Evolutionary conservation across 2,113 vertebrate genomes (phyloP).

Genomic region (Hypanus sabinus): DNA sequence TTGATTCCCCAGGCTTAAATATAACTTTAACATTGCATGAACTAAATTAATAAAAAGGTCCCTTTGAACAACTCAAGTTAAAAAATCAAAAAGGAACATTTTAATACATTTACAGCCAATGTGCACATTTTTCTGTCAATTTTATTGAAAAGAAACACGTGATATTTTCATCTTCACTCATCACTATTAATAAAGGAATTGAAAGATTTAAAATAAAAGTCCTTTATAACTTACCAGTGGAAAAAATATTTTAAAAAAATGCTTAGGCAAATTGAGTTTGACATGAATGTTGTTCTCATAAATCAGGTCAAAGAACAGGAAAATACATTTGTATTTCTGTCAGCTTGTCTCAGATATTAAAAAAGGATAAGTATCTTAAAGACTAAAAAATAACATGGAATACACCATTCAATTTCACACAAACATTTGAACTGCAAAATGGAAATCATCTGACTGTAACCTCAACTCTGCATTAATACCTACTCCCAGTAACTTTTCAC

Average conservation of each 20-base stretch:
- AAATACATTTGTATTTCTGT: neutral
- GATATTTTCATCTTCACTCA: neutral
- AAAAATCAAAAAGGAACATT: neutral
- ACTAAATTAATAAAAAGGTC: neutral
- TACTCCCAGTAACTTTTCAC: too few species aligned
- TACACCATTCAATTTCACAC: neutral
- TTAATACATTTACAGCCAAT: constrained; percentile 5
- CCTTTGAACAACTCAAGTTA: neutral
- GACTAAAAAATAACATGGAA: neutral
- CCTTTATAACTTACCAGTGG: neutral
- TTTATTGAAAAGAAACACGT: neutral
- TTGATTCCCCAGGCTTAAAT: neutral
- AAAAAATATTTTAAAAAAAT: neutral
- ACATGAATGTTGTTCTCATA: neutral
- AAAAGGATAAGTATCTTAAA: neutral
- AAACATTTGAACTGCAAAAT: too few species aligned
- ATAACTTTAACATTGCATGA: neutral
- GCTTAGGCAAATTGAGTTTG: neutral
- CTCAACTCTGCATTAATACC: too few species aligned
- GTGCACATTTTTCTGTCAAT: neutral
- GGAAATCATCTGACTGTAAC: too few species aligned
- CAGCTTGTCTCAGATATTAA: neutral
- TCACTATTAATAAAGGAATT: neutral
- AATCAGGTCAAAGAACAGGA: neutral
- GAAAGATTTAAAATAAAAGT: neutral